These are phyloP conservation scores for Eutrigla gurnardus DNA, from an alignment of 2,797 vertebrate species.

Conservation along the genomic window DNA sequence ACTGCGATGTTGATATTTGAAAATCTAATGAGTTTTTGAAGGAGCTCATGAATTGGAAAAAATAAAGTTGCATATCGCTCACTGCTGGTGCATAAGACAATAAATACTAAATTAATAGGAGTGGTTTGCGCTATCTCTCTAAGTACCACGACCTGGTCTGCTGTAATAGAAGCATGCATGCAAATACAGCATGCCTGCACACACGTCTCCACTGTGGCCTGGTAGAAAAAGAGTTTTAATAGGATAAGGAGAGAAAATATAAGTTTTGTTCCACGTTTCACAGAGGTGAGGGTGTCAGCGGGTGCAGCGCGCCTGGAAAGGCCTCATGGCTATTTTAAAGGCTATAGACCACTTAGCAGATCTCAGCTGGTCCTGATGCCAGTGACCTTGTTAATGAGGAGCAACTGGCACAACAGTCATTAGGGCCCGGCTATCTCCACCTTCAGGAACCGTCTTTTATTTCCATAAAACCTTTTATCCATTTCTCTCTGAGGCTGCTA, in stretches of 20 bases:
- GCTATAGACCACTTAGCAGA: constrained; percentile 65
- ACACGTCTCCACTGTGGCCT: constrained; percentile 23
- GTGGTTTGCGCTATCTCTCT: constrained; percentile 49
- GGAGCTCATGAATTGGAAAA: constrained; percentile 57
- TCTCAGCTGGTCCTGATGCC: constrained; percentile 68
- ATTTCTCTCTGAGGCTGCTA: constrained; percentile 49
- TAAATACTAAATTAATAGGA: constrained; percentile 51
- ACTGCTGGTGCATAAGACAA: constrained; percentile 33
- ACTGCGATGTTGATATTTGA: constrained; percentile 58
- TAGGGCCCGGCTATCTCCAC: constrained; percentile 64
- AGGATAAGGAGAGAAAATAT: constrained; percentile 50
- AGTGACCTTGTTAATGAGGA: constrained; percentile 77
- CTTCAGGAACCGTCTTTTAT: constrained; percentile 71
- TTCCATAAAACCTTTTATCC: constrained; percentile 72
- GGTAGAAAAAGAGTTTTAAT: constrained; percentile 43
- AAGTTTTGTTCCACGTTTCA: constrained; percentile 44
- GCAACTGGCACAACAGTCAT: constrained; percentile 71
- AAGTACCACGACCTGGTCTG: constrained; percentile 40
- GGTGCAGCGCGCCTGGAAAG: constrained; percentile 53
- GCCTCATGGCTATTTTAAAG: constrained; percentile 66
- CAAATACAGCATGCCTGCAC: constrained; percentile 40
- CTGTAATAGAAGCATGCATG: constrained; percentile 39
- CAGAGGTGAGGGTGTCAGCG: constrained; percentile 48
- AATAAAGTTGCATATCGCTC: constrained; percentile 46
- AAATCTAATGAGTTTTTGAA: constrained; percentile 58